Conservation (phyloP, 1,140 invertebrate species). For the Listronotus bonariensis region DNA sequence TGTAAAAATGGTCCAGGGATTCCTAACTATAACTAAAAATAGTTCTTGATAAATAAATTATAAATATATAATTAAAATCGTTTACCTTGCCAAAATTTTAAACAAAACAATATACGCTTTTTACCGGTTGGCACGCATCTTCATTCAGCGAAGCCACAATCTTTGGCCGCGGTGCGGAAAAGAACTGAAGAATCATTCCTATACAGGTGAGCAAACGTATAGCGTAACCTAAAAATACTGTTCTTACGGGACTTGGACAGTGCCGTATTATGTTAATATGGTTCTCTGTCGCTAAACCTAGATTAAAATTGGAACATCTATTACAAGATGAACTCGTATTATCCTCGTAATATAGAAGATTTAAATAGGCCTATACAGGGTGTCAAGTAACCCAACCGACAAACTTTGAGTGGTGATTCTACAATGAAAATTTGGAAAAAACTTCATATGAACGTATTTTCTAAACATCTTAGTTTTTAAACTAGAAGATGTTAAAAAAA, state of each 20-base stretch:
- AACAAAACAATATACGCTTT: not conserved
- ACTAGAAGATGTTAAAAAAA: too few relatives aligned
- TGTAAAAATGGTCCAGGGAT: too few relatives aligned
- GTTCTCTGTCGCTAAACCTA: constrained; percentile 3
- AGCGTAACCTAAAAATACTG: constrained; percentile 23
- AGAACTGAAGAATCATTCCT: not conserved
- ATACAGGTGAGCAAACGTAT: not conserved
- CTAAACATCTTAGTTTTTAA: too few relatives aligned
- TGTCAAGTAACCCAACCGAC: too few relatives aligned
- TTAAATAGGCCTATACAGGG: too few relatives aligned
- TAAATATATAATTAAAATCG: not conserved
- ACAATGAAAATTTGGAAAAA: too few relatives aligned
- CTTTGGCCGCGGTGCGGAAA: not conserved
- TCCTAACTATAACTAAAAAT: too few relatives aligned
- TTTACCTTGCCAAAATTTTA: not conserved
- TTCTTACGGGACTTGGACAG: constrained; percentile 31
- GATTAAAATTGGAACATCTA: not conserved
- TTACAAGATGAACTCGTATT: not conserved
- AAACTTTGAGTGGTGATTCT: too few relatives aligned
- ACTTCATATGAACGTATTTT: too few relatives aligned
- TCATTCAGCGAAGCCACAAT: constrained; percentile 3
- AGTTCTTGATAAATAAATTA: too few relatives aligned
- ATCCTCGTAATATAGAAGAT: too few relatives aligned
- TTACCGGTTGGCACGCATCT: constrained; percentile 2
- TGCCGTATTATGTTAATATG: constrained; percentile 34